phyloP scores from a whole-genome alignment of 2,888 invertebrate genomes.

The Hyalella azteca region DNA sequence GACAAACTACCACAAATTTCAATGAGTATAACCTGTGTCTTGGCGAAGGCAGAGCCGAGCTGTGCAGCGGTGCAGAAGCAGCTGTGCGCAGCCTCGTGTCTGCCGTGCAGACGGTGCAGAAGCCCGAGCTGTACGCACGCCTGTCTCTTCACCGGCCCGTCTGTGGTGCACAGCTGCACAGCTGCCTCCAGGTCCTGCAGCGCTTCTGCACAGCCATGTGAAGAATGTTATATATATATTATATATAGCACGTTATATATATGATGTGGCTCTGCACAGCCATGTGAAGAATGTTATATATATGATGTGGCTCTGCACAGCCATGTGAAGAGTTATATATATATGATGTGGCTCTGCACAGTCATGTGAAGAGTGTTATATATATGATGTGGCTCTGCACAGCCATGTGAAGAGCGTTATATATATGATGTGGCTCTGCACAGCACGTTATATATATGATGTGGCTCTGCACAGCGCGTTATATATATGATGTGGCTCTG shows the following conservation, averaged over 20 bases:
- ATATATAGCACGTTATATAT: too few species aligned
- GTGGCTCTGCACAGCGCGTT: too few species aligned
- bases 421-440: too few species aligned
- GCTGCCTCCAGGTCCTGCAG: slow-evolving; percentile 77
- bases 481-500: too few species aligned
- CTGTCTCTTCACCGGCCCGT: slow-evolving; percentile 70
- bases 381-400: too few species aligned
- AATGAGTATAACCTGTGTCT: slow-evolving; percentile 70
- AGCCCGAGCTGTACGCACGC: slow-evolving; percentile 74
- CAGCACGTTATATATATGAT: too few species aligned
- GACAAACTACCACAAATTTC: background rate
- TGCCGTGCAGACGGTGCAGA: slow-evolving; percentile 73
- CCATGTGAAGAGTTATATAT: too few species aligned
- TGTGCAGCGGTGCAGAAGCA: slow-evolving; percentile 81
- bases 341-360: too few species aligned
- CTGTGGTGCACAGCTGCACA: slow-evolving; percentile 71
- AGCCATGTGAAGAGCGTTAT: too few species aligned
- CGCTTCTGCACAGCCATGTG: slow-evolving; percentile 71
- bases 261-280: background rate
- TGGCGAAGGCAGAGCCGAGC: slow-evolving; percentile 86
- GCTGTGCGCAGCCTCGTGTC: slow-evolving; percentile 73
- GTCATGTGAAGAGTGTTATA: too few species aligned
- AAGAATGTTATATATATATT: too few species aligned
- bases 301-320: too few species aligned
- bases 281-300: background rate